Evolutionary conservation across 2,888 invertebrate species (phyloP), one percentile per base, ranked within the genome.

Genomic region (Leucophenga montana): DNA sequence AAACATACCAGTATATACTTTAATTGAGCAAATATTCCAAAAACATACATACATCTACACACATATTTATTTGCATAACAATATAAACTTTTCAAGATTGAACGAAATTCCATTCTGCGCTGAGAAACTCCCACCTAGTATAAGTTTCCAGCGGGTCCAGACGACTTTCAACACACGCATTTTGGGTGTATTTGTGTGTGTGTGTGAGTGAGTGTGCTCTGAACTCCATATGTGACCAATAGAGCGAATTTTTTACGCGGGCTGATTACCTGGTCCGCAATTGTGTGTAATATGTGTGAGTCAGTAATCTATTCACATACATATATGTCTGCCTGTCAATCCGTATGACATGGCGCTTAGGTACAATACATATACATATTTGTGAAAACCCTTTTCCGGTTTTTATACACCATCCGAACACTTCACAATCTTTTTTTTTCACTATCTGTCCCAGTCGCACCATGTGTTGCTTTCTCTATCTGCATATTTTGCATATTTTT

Each of bases 351-450:
- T 83, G 84, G 79, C 85, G 79, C 83, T 75, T 76, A 82, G 79
- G 75, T 78, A 76, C 20, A 27, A 31, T 53, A 56, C 27, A 66
- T 50, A 56, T 56, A 3, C 8, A 53, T 16, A 56, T 22, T 22
- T 3, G 14, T 56, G 22, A 80, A 83, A 84, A 84, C 78, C 82
- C 83, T 82, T 85, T 84, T 84, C 82, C 79, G 78, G 78, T 81
- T 73, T 70, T 57, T 48, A 31, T n/a, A 50, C 39, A 39, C 3
- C 4, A 39, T 39, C 33, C 8, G 33, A n/a, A n/a, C n/a, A n/a
- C 33, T 33, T 3, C 33, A 33, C 8, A 5, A 8, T 39, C 9
- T 8, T 11, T 11, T 39, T 11, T 39, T 39, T 39, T 39, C 11
- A 5, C 27, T 3, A 27, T 3, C 39, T 39, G 8, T 39, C 11